Evolutionary conservation across 2,888 invertebrate genomes (phyloP).

Genomic region (Heterodera filipjevi): DNA sequence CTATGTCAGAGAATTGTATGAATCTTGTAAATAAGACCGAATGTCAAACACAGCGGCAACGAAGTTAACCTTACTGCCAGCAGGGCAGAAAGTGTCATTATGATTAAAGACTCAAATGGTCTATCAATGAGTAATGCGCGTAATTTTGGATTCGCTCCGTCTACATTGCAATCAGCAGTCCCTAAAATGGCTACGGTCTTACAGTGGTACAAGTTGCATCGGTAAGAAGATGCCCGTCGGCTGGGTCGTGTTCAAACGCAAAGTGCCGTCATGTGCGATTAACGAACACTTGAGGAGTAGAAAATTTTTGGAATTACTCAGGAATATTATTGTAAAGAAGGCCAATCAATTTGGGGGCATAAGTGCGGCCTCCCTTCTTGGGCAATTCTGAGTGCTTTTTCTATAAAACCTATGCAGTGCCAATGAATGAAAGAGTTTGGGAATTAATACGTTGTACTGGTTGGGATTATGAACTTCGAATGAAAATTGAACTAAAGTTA

Average conservation of each 20-base stretch:
- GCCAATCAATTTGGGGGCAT: too few relatives aligned
- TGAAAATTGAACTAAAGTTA: too few relatives aligned
- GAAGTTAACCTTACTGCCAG: background rate
- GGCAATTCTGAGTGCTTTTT: too few relatives aligned
- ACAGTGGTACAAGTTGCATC: background rate
- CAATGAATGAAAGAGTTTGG: too few relatives aligned
- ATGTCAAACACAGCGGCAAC: background rate
- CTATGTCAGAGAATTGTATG: background rate
- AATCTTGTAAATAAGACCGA: background rate
- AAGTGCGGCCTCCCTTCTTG: too few relatives aligned
- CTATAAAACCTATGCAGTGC: too few relatives aligned
- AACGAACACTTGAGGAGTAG: too few relatives aligned
- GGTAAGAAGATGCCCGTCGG: background rate
- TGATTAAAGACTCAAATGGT: background rate
- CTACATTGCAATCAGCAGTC: background rate
- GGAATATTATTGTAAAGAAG: too few relatives aligned
- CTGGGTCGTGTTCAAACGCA: background rate
- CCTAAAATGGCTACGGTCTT: background rate
- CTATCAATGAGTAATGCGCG: background rate
- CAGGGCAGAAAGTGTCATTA: background rate
- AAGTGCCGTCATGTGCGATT: too few relatives aligned
- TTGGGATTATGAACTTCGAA: too few relatives aligned
- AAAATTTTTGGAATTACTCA: too few relatives aligned
- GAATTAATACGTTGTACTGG: too few relatives aligned
- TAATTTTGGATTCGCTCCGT: background rate